These are phyloP conservation scores for Garra rufa DNA, from an alignment of 2,113 vertebrate genomes.

Conservation along the genomic window DNA sequence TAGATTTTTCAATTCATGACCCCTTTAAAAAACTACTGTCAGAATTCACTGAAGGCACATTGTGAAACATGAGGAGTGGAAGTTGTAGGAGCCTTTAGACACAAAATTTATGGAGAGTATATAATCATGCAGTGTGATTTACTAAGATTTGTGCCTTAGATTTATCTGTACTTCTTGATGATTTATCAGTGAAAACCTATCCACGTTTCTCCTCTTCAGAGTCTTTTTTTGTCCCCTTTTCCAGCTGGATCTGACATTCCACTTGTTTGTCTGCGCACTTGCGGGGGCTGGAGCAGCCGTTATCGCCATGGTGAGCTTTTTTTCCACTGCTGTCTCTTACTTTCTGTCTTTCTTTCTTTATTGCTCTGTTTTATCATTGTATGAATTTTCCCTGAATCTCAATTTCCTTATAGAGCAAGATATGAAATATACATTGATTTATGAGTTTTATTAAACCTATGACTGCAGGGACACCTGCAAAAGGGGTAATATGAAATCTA, in stretches of 20 bases:
- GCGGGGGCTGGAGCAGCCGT: conserved; percentile 96
- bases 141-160: not conserved
- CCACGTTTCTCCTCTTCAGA: not conserved
- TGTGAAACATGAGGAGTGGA: too few relatives aligned
- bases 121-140: not conserved
- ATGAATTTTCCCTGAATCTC: not conserved
- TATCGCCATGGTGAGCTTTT: conserved; percentile 92
- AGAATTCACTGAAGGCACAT: too few relatives aligned
- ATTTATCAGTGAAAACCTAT: not conserved
- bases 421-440: not conserved
- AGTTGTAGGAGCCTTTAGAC: not conserved
- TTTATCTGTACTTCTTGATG: not conserved
- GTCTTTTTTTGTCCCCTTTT: conserved; percentile 56
- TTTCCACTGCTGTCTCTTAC: not conserved
- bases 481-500: not conserved
- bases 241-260: conserved; percentile 98
- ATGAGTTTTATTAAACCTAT: not conserved
- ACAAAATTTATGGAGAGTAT: not conserved
- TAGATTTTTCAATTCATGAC: too few relatives aligned
- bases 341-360: not conserved
- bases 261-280: conserved; percentile 96
- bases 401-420: not conserved
- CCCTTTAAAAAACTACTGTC: too few relatives aligned
- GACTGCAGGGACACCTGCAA: not conserved
- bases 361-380: not conserved